phyloP scores from a whole-genome alignment of 2,888 invertebrate species.

The Chrysodeixis includens region DNA sequence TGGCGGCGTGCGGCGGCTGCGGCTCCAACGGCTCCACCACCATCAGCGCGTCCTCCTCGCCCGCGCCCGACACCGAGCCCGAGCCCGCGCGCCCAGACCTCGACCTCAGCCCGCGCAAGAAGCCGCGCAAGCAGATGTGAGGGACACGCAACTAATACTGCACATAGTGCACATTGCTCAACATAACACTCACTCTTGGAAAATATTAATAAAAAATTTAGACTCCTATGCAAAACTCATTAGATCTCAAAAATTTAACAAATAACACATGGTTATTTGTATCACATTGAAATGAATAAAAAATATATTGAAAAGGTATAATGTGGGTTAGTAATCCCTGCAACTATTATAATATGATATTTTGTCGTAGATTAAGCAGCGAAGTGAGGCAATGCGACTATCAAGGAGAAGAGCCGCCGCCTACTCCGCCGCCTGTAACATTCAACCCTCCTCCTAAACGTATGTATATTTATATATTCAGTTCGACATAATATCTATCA shows the following conservation, averaged over 20 bases:
- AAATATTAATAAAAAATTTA: too few relatives aligned
- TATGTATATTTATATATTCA: slow-evolving; percentile 60
- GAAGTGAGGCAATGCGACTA: slow-evolving; percentile 84
- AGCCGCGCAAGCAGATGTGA: slow-evolving; percentile 97
- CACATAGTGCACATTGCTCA: too few relatives aligned
- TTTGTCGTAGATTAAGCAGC: slow-evolving; percentile 72
- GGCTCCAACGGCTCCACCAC: slow-evolving; percentile 93
- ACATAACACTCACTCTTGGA: too few relatives aligned
- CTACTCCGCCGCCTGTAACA: slow-evolving; percentile 74
- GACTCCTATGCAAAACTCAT: too few relatives aligned
- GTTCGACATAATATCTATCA: neutral
- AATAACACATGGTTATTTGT: too few relatives aligned
- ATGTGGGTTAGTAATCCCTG: too few relatives aligned
- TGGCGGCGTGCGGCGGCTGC: slow-evolving; percentile 43
- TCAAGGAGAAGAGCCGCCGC: slow-evolving; percentile 77
- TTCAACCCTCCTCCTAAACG: slow-evolving; percentile 80
- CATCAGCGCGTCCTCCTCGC: slow-evolving; percentile 95
- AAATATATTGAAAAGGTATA: too few relatives aligned
- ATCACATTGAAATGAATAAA: too few relatives aligned
- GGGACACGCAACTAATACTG: slow-evolving; percentile 55
- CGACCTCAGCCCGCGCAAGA: slow-evolving; percentile 93
- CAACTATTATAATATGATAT: neutral
- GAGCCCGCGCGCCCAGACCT: slow-evolving; percentile 65
- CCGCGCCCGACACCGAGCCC: slow-evolving; percentile 90
- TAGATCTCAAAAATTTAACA: too few relatives aligned